These are phyloP conservation scores for Amphimedon queenslandica DNA, from an alignment of 37 sponge, comb jelly and placozoan genomes.

Conservation along the genomic window DNA sequence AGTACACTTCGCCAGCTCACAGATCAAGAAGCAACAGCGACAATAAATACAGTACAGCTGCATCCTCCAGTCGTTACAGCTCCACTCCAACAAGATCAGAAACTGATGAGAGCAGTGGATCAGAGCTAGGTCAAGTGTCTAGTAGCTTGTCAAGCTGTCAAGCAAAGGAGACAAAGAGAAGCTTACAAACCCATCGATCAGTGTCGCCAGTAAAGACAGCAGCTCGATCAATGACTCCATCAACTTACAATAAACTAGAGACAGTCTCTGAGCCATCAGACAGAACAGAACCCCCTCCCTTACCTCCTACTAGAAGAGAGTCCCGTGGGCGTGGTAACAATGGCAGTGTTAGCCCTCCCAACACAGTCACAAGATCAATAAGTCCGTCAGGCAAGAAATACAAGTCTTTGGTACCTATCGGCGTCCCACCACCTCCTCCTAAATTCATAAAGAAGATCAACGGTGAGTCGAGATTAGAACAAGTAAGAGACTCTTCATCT, in stretches of 20 bases:
- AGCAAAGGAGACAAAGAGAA: neutral
- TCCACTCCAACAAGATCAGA: neutral
- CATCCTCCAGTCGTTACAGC: neutral
- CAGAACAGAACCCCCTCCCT: too few relatives aligned
- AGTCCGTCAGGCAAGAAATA: neutral
- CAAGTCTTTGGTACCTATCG: neutral
- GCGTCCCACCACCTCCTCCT: neutral
- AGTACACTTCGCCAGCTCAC: neutral
- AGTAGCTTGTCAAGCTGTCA: neutral
- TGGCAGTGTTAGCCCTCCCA: neutral
- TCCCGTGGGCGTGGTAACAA: neutral
- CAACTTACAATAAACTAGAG: too few relatives aligned
- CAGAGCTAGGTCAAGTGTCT: neutral
- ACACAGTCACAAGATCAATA: neutral
- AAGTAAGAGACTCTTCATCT: neutral
- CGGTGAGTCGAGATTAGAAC: neutral
- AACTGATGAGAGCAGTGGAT: neutral
- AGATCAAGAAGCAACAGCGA: neutral
- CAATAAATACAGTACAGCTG: neutral
- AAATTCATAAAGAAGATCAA: neutral
- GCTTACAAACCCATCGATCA: neutral
- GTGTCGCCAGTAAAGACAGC: neutral
- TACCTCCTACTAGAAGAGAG: neutral
- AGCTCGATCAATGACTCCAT: neutral
- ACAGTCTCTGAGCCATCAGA: too few relatives aligned